Percentiles rank a stretch among this genome's conserved stretches.
phyloP scores from a whole-genome alignment of 2,113 vertebrate genomes.

The Procavia capensis region DNA sequence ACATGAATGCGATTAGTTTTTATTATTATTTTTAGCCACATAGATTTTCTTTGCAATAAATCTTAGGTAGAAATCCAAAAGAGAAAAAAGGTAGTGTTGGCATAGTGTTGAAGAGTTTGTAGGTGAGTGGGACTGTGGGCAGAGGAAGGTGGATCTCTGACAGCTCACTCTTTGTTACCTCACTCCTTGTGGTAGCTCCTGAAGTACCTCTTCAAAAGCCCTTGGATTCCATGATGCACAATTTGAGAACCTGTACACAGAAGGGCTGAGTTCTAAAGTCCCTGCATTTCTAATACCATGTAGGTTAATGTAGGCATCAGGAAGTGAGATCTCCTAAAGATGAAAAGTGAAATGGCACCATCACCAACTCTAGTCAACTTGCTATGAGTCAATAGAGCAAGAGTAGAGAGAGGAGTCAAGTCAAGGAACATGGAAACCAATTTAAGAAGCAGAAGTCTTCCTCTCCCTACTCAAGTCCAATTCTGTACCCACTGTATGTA shows the following conservation, averaged over 20 bases:
- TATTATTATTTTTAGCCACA: neutral
- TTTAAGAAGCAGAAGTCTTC: neutral
- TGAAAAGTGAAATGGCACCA: neutral
- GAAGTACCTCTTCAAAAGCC: neutral
- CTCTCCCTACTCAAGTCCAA: neutral
- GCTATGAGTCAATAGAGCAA: neutral
- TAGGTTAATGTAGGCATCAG: neutral
- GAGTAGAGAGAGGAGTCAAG: neutral
- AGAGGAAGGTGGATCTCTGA: neutral
- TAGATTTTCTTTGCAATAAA: neutral
- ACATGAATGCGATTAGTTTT: neutral
- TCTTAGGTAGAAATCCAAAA: neutral
- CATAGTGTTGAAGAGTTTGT: neutral
- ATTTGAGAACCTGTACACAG: neutral
- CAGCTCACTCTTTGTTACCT: neutral
- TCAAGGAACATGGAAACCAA: neutral
- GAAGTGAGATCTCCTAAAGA: neutral
- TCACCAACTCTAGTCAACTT: neutral
- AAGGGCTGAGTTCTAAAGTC: neutral
- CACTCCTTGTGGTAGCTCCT: neutral
- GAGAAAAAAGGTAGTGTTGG: neutral
- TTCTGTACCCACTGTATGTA: neutral
- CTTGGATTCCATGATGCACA: neutral
- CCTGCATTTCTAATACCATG: neutral
- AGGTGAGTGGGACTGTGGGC: fast-evolving